These are phyloP conservation scores for Lichenostomus cassidix DNA, from an alignment of 2,113 vertebrate species.

Conservation along the genomic window DNA sequence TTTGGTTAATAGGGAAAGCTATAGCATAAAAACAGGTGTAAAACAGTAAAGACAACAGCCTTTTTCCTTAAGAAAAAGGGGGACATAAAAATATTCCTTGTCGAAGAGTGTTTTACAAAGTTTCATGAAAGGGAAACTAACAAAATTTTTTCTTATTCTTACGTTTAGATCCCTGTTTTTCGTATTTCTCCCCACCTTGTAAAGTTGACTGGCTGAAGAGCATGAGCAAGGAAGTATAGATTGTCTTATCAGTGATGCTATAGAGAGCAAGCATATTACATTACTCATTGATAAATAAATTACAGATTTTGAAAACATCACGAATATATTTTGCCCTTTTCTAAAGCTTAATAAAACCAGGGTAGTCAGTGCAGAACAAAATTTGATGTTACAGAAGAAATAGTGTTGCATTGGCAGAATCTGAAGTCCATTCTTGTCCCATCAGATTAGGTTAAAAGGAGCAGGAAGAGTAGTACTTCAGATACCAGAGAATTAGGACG, in stretches of 20 bases:
- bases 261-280: neutral
- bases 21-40: neutral
- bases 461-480: neutral
- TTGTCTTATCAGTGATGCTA: neutral
- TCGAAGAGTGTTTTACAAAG: neutral
- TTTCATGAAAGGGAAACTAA: neutral
- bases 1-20: neutral
- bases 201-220: neutral
- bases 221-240: neutral
- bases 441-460: neutral
- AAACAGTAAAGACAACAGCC: neutral
- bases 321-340: neutral
- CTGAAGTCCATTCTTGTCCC: neutral
- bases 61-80: neutral
- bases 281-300: neutral
- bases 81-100: neutral
- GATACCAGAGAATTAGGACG: neutral
- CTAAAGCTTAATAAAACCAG: neutral
- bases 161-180: neutral
- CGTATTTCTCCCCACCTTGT: neutral
- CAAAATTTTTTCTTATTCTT: neutral
- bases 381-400: neutral
- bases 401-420: neutral
- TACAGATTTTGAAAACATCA: neutral
- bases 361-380: neutral